Base-by-base conservation (phyloP, 2,113 vertebrate genomes). In the Calypte anna region DNA sequence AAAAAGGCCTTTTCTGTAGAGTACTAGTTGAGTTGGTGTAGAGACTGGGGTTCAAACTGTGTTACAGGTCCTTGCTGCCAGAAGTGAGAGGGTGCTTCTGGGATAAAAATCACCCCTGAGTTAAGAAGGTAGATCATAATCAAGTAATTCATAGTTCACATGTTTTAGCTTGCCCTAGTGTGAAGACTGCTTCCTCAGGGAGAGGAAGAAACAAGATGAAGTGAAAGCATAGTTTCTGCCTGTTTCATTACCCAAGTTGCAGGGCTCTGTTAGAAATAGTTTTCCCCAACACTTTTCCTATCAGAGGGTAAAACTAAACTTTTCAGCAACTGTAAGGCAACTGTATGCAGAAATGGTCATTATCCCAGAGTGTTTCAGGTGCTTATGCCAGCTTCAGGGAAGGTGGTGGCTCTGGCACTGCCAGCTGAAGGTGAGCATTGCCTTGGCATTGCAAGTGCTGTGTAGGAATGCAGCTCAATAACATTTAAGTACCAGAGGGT, bases 1-100 rank as follows among this genome's bases (percentile, higher is more conserved):
- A 9, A 54, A 48, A 28, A 15, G 9, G 2, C 12, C 0, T 55
- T 67, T 86, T 51, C 10, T 70, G 30, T 48, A 14, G 20, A 1
- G 0, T 74, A 19, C 28, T 70, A 1, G 12, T 31, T 55, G 22
- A 15, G 17, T 43, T 78, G 43, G n/a, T 0, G 0, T 6, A 31
- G 61, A 64, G 83, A 18, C 21, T 0, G 1, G 59, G 33, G 21
- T 8, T 81, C 30, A 17, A 6, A 2, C 43, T 27, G 27, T 55
- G 25, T 23, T 67, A 12, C 38, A 58, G 53, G 14, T 4, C 40
- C 23, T 88, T 24, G 3, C 23, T 6, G 14, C 40, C 23, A 54
- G 40, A 46, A 55, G 16, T 0, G 0, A 25, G 44, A 7, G 48
- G 27, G 8, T 31, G 55, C 51, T 68, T 57, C 27, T 79, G 62